phyloP scores from a whole-genome alignment of 2,797 vertebrate genomes.

The Dendrocincla fuliginosa region DNA sequence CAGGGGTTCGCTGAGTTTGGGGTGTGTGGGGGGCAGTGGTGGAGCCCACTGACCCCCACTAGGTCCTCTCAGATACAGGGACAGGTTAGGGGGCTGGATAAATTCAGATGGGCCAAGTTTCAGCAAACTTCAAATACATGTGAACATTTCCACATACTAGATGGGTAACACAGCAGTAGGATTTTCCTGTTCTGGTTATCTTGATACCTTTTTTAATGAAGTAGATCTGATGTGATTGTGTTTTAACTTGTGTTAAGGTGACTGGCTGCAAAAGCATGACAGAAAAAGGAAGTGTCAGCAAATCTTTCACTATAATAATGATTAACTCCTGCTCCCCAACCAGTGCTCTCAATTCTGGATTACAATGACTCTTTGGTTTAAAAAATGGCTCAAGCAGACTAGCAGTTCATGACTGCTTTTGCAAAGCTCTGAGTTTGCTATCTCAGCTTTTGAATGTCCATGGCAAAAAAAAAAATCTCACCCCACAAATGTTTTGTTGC shows the following conservation, averaged over 20 bases:
- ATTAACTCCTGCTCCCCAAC: background rate
- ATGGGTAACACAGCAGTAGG: background rate
- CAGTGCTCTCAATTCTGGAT: background rate
- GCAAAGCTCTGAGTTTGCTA: background rate
- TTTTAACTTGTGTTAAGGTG: background rate
- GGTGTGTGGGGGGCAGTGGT: rapidly evolving
- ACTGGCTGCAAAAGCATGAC: background rate
- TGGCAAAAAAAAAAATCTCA: background rate
- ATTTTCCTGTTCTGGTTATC: background rate
- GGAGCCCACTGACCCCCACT: rapidly evolving
- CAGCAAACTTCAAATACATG: background rate
- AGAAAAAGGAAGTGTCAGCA: background rate
- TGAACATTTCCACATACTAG: rapidly evolving
- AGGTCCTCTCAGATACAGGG: no score
- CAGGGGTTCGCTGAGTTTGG: rapidly evolving
- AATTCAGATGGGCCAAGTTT: background rate
- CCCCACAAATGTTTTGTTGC: background rate
- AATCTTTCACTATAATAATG: background rate
- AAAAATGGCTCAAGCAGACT: background rate
- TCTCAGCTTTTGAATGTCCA: background rate
- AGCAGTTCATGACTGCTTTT: rapidly evolving
- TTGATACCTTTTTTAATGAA: background rate
- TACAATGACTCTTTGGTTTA: background rate
- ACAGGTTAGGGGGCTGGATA: background rate
- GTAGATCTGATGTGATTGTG: rapidly evolving